Base-by-base conservation (phyloP, 1,140 invertebrate species). In the Tetragnatha versicolor region DNA sequence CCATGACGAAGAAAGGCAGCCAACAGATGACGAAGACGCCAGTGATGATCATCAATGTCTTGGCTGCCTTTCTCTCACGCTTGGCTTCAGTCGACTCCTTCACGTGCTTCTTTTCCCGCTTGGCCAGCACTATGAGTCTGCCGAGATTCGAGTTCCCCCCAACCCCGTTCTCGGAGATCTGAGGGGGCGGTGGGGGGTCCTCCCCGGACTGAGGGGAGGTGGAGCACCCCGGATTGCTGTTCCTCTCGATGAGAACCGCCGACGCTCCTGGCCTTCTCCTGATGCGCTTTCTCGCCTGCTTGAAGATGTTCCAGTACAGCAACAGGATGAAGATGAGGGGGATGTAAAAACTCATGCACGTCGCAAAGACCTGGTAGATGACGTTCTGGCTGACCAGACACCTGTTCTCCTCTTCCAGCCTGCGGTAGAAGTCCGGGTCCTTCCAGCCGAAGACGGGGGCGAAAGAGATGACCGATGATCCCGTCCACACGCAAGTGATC, bases 361-460 rank as follows among this genome's bases (percentile, higher is more conserved):
- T 97, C n/a, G 94, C 95, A 82, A 89, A 89, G 22, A 89, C 87
- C 85, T 91, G 90, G 84, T 90, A 98, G 58, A 92, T 92, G 22
- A 98, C 89, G 85, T 97, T 93, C 88, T 99, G 96, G 82, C 94
- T 97, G 58, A 98, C 93, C 81, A 96, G 88, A 88, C 97, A 99
- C 82, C 91, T 90, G 82, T 94, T 91, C 81, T 93, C 90, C 20
- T 83, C 70, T 49, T 91, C 90, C 82, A 97, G 93, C 79, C 95
- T 89, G 66, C 91, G 89, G 82, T 93, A 86, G 86, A 93, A 95
- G 79, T 92, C 92, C 0, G 92, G 91, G 88, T 96, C 94, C 86
- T 96, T 96, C 94, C 80, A 93, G 86, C 76, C 93, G 51, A 98
- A 89, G 33, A 95, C 86, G 0, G 95, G 95, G 1, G 94, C 94